These are phyloP conservation scores for Podarcis cretensis DNA, from an alignment of 2,113 vertebrate species.

Conservation along the genomic window DNA sequence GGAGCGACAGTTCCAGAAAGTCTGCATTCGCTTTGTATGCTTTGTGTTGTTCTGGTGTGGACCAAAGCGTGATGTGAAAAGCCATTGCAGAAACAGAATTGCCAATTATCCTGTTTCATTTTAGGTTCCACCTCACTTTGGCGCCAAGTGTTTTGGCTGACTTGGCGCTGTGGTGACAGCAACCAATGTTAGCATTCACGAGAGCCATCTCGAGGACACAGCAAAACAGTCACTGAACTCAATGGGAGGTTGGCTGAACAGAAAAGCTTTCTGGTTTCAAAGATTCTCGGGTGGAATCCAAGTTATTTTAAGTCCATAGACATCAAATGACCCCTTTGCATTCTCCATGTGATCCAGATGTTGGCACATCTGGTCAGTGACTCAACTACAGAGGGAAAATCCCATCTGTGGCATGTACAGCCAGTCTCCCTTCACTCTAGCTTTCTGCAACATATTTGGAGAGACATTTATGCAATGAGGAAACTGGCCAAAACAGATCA, in stretches of 20 bases:
- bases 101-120: neutral
- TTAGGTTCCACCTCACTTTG: neutral
- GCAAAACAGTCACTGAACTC: conserved; percentile 17
- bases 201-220: neutral
- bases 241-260: neutral
- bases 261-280: neutral
- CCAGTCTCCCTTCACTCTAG: conserved; percentile 43
- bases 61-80: conserved; percentile 5
- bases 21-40: neutral
- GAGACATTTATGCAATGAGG: conserved; percentile 57
- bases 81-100: neutral
- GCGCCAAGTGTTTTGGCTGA: neutral
- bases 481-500: conserved; percentile 20
- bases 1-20: neutral
- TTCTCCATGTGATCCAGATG: conserved; percentile 50
- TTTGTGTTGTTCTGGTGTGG: neutral
- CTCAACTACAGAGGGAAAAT: conserved; percentile 51
- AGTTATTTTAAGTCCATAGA: conserved; percentile 15
- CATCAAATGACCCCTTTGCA: conserved; percentile 22
- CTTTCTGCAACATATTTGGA: conserved; percentile 7
- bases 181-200: neutral
- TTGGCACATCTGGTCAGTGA: conserved; percentile 61
- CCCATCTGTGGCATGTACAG: conserved; percentile 48
- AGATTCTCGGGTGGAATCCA: neutral
- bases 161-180: neutral